Base-by-base conservation (phyloP, 2,888 invertebrate genomes). In the Aphidoletes aphidimyza region DNA sequence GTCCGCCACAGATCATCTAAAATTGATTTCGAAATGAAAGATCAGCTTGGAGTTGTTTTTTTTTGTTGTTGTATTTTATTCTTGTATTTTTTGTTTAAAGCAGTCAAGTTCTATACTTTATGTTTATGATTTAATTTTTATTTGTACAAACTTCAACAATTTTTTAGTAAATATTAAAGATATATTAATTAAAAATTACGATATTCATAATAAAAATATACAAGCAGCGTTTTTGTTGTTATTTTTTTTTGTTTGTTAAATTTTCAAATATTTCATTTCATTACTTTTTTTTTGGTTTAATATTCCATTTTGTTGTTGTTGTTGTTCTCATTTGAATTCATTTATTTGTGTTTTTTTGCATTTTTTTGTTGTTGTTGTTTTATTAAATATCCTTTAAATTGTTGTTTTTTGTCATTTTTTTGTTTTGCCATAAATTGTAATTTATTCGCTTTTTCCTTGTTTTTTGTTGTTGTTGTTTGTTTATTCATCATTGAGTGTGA, bases 81-180 rank as follows among this genome's bases (percentile, higher is more conserved):
- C 22, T 54, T 54, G 22, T 81, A 81, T 81, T 81, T 81, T 81
- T 81, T 37, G 36, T 81, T 81, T 85, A 85, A 85, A 85, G 85
- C 85, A 85, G 85, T 85, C 85, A 85, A 85, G 85, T 84, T 85
- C 85, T 84, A 85, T 85, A 85, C 45, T 85, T 85, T 83, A 81
- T 45, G n/a, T 85, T 49, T 84, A 26, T 54, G 47, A 84, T 45
- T 85, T 85, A 59, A 78, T 83, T 84, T 85, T 84, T 69, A 69
- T 85, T 85, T 85, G 84, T 85, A 85, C 85, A 85, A 85, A 85
- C 85, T 85, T 85, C 85, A 85, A 85, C 85, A 85, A 85, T 85
- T 42, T n/a, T 85, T 78, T 47, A 69, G 30, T 84, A 78, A 78
- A 84, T 84, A 84, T 85, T 83, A 83, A 59, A 83, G 59, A 83